A percentile compares a stretch with the other conserved stretches of the same genome.
Conservation (phyloP, 64 coral and sea anemone species). For the Montipora capricornis region DNA sequence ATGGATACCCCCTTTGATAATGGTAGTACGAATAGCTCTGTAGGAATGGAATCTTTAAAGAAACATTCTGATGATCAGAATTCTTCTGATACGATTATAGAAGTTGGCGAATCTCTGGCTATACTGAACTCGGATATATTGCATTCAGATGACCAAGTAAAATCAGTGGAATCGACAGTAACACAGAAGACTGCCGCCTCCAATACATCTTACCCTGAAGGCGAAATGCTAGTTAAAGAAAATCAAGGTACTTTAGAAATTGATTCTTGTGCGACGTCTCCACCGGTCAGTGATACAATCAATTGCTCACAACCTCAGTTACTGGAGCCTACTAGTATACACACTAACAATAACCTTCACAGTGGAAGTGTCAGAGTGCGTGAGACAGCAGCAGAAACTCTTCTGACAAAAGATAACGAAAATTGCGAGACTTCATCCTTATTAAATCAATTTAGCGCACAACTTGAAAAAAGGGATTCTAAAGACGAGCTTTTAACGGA, state of each 20-base stretch:
- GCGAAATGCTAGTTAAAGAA: not conserved
- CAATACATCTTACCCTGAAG: not conserved
- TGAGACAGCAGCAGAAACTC: not conserved
- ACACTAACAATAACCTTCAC: not conserved
- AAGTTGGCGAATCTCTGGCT: not conserved
- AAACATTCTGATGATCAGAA: not conserved
- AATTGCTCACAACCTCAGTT: not conserved
- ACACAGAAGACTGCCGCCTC: not conserved
- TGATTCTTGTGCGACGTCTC: not conserved
- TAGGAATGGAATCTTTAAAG: not conserved
- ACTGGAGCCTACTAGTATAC: not conserved
- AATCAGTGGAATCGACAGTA: not conserved
- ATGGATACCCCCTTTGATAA: not conserved
- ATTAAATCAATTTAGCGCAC: too few species aligned
- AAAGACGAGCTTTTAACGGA: not conserved
- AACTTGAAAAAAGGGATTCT: not conserved
- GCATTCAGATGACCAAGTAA: too few species aligned
- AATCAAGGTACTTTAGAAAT: not conserved
- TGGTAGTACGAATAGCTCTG: not conserved
- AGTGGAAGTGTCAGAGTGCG: not conserved
- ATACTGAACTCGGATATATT: too few species aligned
- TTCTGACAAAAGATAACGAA: not conserved
- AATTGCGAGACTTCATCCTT: not conserved
- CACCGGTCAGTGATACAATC: not conserved
- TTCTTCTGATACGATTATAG: not conserved